Conservation (phyloP, 2,888 invertebrate species). For the Melieria omissa region DNA sequence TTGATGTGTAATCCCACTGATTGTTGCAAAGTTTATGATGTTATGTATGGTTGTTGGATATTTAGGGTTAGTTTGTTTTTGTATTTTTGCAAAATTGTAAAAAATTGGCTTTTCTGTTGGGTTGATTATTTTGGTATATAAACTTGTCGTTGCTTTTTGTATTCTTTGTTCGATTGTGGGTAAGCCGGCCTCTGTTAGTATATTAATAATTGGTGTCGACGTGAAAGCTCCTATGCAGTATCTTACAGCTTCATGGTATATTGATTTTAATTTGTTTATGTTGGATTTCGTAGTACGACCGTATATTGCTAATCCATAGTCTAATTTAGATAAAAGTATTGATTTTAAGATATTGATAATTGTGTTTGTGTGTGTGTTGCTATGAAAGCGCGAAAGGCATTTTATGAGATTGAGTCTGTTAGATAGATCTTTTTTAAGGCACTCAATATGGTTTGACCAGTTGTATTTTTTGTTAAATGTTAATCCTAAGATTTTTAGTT, state of each 20-base stretch:
- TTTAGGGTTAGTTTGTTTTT: too few relatives aligned
- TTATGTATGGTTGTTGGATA: too few relatives aligned
- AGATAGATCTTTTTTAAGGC: background rate
- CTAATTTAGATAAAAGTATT: constrained; percentile 8
- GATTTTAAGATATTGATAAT: background rate
- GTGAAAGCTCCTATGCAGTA: constrained; percentile 5
- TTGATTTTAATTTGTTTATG: background rate
- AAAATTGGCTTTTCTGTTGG: too few relatives aligned
- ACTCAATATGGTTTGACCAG: background rate
- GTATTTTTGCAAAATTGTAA: too few relatives aligned
- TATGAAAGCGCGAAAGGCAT: too few relatives aligned
- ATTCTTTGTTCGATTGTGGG: background rate
- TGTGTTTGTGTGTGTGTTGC: background rate
- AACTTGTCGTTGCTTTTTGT: too few relatives aligned
- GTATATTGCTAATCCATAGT: constrained; percentile 1
- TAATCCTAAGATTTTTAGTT: constrained; percentile 2
- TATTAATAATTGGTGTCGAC: background rate
- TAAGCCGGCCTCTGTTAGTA: background rate
- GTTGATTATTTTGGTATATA: too few relatives aligned
- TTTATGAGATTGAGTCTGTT: background rate
- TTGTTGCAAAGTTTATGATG: too few relatives aligned
- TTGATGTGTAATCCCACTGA: too few relatives aligned
- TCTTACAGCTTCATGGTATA: constrained; percentile 2
- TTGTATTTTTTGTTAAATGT: constrained; percentile 9
- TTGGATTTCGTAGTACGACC: constrained; percentile 2